These are phyloP conservation scores for Psittacula echo DNA, from an alignment of 2,797 vertebrate genomes.

Conservation along the genomic window DNA sequence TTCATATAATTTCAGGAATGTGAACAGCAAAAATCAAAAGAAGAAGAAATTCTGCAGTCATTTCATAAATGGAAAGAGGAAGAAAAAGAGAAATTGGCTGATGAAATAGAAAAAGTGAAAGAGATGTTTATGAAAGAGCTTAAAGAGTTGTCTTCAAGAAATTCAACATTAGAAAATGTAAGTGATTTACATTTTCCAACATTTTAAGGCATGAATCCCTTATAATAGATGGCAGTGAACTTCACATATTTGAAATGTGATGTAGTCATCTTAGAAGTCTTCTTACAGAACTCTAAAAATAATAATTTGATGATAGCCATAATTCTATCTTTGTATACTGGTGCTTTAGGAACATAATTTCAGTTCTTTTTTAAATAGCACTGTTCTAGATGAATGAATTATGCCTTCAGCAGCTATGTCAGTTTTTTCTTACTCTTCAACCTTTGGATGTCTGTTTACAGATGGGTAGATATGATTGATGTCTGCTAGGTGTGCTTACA, in stretches of 20 bases:
- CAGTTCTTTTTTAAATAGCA: background rate
- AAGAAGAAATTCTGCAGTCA: slow-evolving; percentile 85
- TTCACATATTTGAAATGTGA: background rate
- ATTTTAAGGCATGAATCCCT: background rate
- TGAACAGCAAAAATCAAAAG: slow-evolving; percentile 84
- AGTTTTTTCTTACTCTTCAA: background rate
- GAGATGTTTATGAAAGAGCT: slow-evolving; percentile 90
- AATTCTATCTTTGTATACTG: background rate
- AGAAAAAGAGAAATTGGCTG: slow-evolving; percentile 85
- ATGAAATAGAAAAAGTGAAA: slow-evolving; percentile 89
- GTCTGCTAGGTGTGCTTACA: background rate
- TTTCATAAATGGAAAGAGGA: slow-evolving; percentile 90
- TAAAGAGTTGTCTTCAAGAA: slow-evolving; percentile 86
- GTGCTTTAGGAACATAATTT: background rate
- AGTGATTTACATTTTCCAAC: slow-evolving; percentile 43
- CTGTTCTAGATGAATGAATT: background rate
- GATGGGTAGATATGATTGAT: background rate
- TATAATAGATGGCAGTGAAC: background rate
- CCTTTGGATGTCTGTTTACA: background rate
- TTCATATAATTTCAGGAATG: slow-evolving; percentile 81
- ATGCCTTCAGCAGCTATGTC: background rate
- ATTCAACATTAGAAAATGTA: slow-evolving; percentile 83
- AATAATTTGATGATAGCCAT: background rate
- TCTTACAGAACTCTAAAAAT: background rate
- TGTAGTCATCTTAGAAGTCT: background rate